Base-by-base conservation (phyloP, 2,797 vertebrate genomes). In the Falco berigora region DNA sequence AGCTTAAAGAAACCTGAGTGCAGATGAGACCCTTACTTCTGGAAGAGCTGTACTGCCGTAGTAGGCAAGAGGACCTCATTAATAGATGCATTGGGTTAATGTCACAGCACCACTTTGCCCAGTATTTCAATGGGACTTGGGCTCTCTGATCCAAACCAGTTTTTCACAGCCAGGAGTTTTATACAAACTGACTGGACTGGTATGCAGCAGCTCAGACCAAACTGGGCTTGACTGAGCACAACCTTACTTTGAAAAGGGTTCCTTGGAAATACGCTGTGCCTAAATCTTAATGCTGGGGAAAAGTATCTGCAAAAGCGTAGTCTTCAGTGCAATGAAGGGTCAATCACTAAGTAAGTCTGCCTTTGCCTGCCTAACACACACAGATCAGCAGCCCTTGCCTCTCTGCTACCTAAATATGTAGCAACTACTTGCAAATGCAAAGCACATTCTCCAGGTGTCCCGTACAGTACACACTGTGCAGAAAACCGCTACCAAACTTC, bases 401-500 rank as follows among this genome's bases (percentile, higher is more conserved):
- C 61, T 93, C 62, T 78, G 38, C 28, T 66, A 69, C 2, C 7
- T 62, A 50, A 90, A 59, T 64, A 42, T 1, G 4, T 23, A 89
- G 32, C 78, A 91, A 20, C 75, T 91, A 92, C 58, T 87, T 95
- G 52, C 58, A 80, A 88, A 90, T 80, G 74, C 85, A 87, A 87
- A 92, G 81, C 66, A 21, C n/a, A 28, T 61, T 88, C 81, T 94
- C 92, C 95, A 97, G 93, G 87, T 95, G 85, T 53, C 86, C 79
- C 38, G 34, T 38, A 79, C 67, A 64, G 76, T 19, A 88, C 73
- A 94, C 34, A 38, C 25, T 79, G 82, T 91, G 77, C 91, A 86
- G 69, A 90, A 88, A 90, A 64, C n/a, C 53, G 32, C 50, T 42
- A 87, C 58, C 25, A 67, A 73, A 59, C 72, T 91, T 49, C 71